Conservation (phyloP, 2,113 vertebrate species). For the Odontesthes bonariensis region DNA sequence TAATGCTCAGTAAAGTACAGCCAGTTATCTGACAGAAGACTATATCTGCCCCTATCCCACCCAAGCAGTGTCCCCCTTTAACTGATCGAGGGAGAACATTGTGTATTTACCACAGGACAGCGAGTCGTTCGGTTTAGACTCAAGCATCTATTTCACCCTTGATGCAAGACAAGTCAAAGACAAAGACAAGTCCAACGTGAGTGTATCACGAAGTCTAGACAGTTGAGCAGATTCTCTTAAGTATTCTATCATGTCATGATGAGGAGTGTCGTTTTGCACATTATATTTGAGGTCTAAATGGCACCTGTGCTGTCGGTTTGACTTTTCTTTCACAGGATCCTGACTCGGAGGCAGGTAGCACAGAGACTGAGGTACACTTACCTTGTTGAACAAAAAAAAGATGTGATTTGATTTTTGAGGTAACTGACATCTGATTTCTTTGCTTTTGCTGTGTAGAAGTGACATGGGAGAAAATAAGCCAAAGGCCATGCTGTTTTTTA, state of each 20-base stretch:
- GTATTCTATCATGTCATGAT: neutral
- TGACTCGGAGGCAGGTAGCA: conserved; percentile 61
- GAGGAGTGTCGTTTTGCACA: neutral
- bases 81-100: conserved; percentile 52
- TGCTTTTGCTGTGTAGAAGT: conserved; percentile 55
- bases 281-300: neutral
- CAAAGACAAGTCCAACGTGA: conserved; percentile 57
- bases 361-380: conserved; percentile 15
- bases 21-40: conserved; percentile 16
- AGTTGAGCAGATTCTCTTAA: neutral
- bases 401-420: neutral
- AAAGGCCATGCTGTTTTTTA: conserved; percentile 22
- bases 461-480: conserved; percentile 30
- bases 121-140: conserved; percentile 50
- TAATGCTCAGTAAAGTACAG: neutral
- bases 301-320: neutral
- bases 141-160: conserved; percentile 52
- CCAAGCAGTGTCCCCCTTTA: conserved; percentile 17
- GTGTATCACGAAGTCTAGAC: conserved; percentile 25
- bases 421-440: conserved; percentile 9
- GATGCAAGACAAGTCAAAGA: conserved; percentile 45
- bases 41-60: neutral
- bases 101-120: conserved; percentile 67
- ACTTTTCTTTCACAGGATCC: conserved; percentile 60
- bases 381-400: neutral